phyloP scores from a whole-genome alignment of 2,797 vertebrate genomes.

The Acestrorhynchus altus region DNA sequence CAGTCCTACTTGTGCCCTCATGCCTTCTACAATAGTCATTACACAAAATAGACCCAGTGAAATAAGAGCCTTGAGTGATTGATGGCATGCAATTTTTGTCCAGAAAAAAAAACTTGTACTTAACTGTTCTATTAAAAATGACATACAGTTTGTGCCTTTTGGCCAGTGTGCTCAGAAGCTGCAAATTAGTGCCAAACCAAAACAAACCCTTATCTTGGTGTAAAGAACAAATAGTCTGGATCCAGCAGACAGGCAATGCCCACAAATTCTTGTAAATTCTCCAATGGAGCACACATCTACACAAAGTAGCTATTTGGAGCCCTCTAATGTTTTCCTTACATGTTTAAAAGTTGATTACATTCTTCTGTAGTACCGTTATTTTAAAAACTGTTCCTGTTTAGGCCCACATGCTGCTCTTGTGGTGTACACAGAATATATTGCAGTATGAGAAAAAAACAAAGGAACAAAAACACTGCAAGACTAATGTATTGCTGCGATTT shows the following conservation, averaged over 20 bases:
- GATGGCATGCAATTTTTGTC: neutral
- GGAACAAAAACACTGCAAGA: conserved; percentile 1
- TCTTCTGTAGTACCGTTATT: no score
- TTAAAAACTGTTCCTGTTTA: neutral
- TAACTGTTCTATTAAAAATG: no score
- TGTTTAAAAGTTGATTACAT: no score
- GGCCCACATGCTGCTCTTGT: neutral
- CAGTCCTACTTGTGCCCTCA: no score
- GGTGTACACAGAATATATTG: neutral
- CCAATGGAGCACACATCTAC: neutral
- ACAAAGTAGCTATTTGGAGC: no score
- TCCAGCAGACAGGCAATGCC: neutral
- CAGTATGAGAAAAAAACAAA: neutral
- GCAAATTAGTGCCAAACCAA: neutral
- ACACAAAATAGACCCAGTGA: neutral
- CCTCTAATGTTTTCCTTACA: no score
- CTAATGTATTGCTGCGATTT: conserved; percentile 47
- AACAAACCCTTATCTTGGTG: neutral
- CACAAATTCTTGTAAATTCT: neutral
- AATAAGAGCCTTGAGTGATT: neutral
- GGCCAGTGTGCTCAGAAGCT: no score
- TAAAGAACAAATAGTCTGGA: neutral
- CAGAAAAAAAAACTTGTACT: no score
- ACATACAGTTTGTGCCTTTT: no score
- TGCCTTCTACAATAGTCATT: neutral